Evolutionary conservation across 2,888 invertebrate genomes (phyloP), one percentile per base, ranked within the genome.

Genomic region (Andrena fulva): DNA sequence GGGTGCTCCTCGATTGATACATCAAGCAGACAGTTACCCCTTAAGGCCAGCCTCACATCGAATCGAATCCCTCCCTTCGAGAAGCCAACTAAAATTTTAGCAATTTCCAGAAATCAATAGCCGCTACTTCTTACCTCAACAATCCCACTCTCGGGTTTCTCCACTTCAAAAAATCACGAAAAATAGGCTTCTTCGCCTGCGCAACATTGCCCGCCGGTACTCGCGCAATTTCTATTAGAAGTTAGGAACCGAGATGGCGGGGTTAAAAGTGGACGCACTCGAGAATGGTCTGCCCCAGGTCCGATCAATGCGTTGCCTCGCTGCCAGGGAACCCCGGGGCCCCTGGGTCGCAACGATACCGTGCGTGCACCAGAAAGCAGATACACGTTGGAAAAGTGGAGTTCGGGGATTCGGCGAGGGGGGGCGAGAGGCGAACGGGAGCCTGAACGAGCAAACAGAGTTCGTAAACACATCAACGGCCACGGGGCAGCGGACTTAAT

Each of bases 381-480:
- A 80, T 71, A 77, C 56, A 20, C 74, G 48, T 20, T 27, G 56
- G 20, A 24, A 56, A 56, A 42, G 62, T 35, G 29, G 63, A 63
- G 81, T 75, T 77, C 50, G 83, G 63, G 59, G 50, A 74, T 75
- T 52, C 31, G 29, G 31, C n/a, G 6, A 27, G 0, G 42, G 54
- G n/a, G 52, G 75, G 67, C 60, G n/a, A 67, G 56, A 29, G 59
- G 29, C n/a, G 50, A 70, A 79, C 56, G 52, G 54, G 69, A 79
- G 76, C 69, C 60, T 52, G 68, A 42, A 68, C 69, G 79, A 80
- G 83, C 75, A 83, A 83, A 83, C 72, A 81, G 64, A 73, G 68
- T 74, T 72, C 81, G 81, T 74, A 87, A 87, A 82, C 74, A 69
- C 82, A 87, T 83, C 80, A 69, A 52, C 79, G 56, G 76, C 69